Evolutionary conservation across 2,113 vertebrate species (phyloP), one percentile per base, ranked within the genome.

Genomic region (Petroica traversi): DNA sequence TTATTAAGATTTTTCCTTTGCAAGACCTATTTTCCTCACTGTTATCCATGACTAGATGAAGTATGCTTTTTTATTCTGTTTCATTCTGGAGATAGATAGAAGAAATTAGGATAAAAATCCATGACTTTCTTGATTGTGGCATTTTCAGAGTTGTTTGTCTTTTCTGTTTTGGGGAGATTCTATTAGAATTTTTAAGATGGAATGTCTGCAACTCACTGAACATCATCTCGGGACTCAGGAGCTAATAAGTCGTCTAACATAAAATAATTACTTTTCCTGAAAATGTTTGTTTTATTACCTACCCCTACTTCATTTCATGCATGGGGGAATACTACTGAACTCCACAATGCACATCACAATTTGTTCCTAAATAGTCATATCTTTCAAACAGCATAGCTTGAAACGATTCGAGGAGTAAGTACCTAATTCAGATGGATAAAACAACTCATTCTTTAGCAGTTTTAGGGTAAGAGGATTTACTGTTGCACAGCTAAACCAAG

Each of bases 401-500:
- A 79, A 89, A 88, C 6, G n/a, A 85, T 87, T 88, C 0, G 1
- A 84, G 89, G 85, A 91, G 52, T 83, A 94, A 92, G 91, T 83
- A 89, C 79, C 87, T 72, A 66, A 81, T 96, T 92, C 85, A 91
- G 52, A 75, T 81, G 85, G 68, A 94, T 88, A 71, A 84, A 95
- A 55, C 64, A 78, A 62, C 46, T 79, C 74, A 83, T 91, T 95
- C 83, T 91, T 82, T 78, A 91, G 74, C 74, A 87, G 63, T 85
- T 95, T 68, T 64, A 89, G 63, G 40, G 46, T 95, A 93, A 95
- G 94, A 94, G 88, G 83, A 96, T 96, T 96, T 96, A 75, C 48
- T 79, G 54, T 80, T 75, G 59, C 80, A 25, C 85, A 75, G 89
- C 76, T 95, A 77, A 95, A 95, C 46, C 59, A 49, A 77, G 49